Evolutionary conservation across 1,140 invertebrate species (phyloP).

Genomic region (Bombus balteatus): DNA sequence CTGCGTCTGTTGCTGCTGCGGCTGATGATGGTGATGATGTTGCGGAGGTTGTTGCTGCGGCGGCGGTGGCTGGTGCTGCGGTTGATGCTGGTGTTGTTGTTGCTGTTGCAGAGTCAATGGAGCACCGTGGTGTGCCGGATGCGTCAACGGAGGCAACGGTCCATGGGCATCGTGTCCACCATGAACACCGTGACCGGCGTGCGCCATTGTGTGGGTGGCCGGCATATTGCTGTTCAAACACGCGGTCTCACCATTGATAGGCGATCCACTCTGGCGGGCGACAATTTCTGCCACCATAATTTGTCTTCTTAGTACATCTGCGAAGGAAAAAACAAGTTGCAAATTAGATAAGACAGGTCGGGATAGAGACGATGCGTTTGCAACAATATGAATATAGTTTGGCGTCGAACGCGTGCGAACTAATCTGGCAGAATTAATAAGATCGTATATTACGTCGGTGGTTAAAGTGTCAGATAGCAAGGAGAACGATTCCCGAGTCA

Average conservation of each 20-base stretch:
- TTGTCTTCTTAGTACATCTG: slow-evolving; percentile 88
- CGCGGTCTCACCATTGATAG: slow-evolving; percentile 86
- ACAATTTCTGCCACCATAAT: slow-evolving; percentile 94
- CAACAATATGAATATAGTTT: not conserved
- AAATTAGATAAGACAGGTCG: not conserved
- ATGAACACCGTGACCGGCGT: slow-evolving; percentile 77
- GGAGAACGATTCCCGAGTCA: slow-evolving; percentile 19
- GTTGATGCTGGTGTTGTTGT: slow-evolving; percentile 62
- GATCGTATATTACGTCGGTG: not conserved
- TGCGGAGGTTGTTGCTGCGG: slow-evolving; percentile 68
- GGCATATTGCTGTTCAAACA: slow-evolving; percentile 84
- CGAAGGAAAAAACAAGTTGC: slow-evolving; percentile 69
- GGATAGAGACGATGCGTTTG: too few species aligned
- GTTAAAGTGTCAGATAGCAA: not conserved
- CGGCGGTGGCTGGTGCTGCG: slow-evolving; percentile 53
- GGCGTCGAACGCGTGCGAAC: too few species aligned
- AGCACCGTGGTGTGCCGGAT: slow-evolving; percentile 77
- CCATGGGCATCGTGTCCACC: slow-evolving; percentile 70
- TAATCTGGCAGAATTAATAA: slow-evolving; percentile 8
- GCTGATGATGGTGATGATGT: slow-evolving; percentile 65
- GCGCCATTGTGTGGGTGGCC: slow-evolving; percentile 81
- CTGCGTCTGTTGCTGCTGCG: slow-evolving; percentile 68
- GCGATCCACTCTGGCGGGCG: slow-evolving; percentile 87
- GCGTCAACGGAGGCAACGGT: slow-evolving; percentile 76
- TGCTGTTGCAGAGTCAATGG: slow-evolving; percentile 74